phyloP scores from a whole-genome alignment of 2,113 vertebrate genomes.

The Mobula birostris region DNA sequence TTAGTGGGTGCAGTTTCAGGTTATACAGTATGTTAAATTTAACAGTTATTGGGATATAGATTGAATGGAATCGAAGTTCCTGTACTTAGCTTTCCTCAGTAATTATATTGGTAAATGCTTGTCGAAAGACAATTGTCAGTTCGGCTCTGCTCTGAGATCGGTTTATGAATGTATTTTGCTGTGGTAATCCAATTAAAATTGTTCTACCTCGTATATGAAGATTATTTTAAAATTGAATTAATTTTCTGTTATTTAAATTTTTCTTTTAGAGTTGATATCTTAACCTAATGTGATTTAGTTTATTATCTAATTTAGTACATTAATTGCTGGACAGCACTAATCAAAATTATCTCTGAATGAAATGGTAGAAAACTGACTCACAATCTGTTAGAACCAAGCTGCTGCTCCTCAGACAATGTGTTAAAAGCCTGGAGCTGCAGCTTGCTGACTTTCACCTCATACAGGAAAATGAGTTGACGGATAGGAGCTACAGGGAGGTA shows the following conservation, averaged over 20 bases:
- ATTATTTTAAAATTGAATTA: background rate
- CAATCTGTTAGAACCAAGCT: too few species aligned
- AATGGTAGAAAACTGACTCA: background rate
- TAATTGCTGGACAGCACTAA: background rate
- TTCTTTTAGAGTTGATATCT: background rate
- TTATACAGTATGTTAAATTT: background rate
- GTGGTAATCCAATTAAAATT: background rate
- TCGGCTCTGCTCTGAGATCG: background rate
- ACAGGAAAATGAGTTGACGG: too few species aligned
- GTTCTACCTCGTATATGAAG: too few species aligned
- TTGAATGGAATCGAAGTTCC: background rate
- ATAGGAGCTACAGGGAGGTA: too few species aligned
- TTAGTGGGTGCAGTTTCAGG: background rate
- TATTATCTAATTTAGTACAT: background rate
- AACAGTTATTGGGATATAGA: background rate
- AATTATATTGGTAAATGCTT: background rate
- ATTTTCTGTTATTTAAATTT: conserved; percentile 9
- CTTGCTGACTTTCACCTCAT: too few species aligned
- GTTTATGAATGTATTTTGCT: background rate
- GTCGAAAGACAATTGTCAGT: background rate
- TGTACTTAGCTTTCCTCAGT: background rate
- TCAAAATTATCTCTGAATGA: background rate
- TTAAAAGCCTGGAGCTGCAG: too few species aligned
- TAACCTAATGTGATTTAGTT: background rate
- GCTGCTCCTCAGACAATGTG: too few species aligned